Evolutionary conservation across 2,888 invertebrate genomes (phyloP), one percentile per base, ranked within the genome.

Genomic region (Papilio elwesi): DNA sequence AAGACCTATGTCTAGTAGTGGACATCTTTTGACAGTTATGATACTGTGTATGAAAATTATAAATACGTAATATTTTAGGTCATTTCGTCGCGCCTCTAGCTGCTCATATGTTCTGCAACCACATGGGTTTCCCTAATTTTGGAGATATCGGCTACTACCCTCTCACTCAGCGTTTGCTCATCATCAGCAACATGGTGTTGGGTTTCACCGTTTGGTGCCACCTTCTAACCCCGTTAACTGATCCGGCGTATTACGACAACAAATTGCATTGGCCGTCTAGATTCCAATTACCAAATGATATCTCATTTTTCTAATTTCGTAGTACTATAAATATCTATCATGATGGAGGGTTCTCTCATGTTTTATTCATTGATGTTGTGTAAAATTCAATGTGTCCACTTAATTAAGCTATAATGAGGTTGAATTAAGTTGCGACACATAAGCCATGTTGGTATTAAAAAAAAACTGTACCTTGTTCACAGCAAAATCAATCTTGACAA

Each of bases 121-220:
- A 98, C 89, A 98, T 99, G 98, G 99, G 99, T 9, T 97, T 99
- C 84, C 99, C 99, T 0, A 97, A 98, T 87, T 94, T 99, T 77
- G 94, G 94, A 5, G 98, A 92, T 76, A 86, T 94, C 7, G 74
- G 77, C 0, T 86, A 89, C 48, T 93, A 88, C 75, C 90, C 90
- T 6, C 83, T 87, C 0, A 49, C 85, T 7, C 95, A 96, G 79
- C 95, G 96, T 78, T 86, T 94, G 13, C 85, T 96, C 38, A 94
- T 97, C 3, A 92, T 96, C 43, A 87, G 90, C 59, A 93, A 96
- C 71, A 98, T 97, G 87, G 85, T 98, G 6, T 79, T 96, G 8
- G 99, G 99, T 10, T 94, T 98, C 6, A 83, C 95, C 10, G 85
- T 95, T 0, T 99, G 98, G 98, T 95, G 96, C 79, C 89, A 95